Percentiles rank a stretch among this genome's conserved stretches.
phyloP scores from a whole-genome alignment of 30 jellyfish, hydroid and myxozoan genomes.

The Aurelia coerulea region DNA sequence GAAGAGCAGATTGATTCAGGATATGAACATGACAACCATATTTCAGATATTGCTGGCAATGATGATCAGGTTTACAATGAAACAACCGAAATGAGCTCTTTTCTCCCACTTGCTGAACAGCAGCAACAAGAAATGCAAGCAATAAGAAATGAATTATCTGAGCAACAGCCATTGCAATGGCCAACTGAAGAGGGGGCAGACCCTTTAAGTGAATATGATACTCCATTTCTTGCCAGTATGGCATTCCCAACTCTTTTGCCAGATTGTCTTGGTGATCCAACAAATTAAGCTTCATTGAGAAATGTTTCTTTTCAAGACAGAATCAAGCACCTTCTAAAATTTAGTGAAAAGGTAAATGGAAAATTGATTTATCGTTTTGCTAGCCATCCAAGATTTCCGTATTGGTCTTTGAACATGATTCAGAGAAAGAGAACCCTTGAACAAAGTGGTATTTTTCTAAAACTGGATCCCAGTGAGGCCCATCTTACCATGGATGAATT shows the following conservation, averaged over 20 bases:
- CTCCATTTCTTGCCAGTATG: no score
- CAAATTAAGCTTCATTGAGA: no score
- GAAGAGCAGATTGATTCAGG: not conserved
- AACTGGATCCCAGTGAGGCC: slow-evolving; percentile 8
- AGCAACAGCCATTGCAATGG: no score
- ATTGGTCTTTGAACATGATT: slow-evolving; percentile 17
- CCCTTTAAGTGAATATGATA: no score
- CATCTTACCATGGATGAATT: not conserved
- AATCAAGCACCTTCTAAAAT: no score
- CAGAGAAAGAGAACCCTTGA: not conserved
- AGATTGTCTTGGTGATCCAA: no score
- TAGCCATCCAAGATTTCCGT: slow-evolving; percentile 11
- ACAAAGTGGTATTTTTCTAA: not conserved
- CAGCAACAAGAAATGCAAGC: not conserved
- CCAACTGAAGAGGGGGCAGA: no score
- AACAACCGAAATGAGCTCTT: not conserved
- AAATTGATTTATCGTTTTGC: no score
- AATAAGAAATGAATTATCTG: not conserved
- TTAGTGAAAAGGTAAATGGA: no score
- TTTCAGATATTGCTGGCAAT: not conserved
- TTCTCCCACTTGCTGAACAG: not conserved
- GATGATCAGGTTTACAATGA: slow-evolving; percentile 1
- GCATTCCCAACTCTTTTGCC: no score
- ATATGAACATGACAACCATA: not conserved
- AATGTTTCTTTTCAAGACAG: no score